Percentiles rank a stretch among this genome's conserved stretches.
Evolutionary conservation across 2,888 invertebrate species (phyloP).

Genomic region (Orthosia incerta): DNA sequence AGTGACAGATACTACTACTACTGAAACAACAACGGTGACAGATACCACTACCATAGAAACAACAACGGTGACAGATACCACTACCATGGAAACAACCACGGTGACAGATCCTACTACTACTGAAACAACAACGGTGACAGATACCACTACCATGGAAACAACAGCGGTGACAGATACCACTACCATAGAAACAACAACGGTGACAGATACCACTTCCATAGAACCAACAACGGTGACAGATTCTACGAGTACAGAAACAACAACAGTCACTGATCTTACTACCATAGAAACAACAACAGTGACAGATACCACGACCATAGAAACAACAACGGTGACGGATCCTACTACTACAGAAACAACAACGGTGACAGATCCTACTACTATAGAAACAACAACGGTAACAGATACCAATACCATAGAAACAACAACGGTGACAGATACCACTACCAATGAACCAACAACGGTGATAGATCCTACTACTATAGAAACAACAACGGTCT

Average conservation of each 20-base stretch:
- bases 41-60: background rate
- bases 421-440: background rate
- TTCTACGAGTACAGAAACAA: background rate
- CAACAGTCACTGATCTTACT: background rate
- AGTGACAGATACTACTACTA: background rate
- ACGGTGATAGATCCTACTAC: background rate
- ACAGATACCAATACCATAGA: constrained; percentile 3
- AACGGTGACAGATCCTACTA: background rate
- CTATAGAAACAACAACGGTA: background rate
- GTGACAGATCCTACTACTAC: too few relatives aligned
- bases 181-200: constrained; percentile 20
- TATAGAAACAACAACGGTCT: background rate
- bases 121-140: background rate
- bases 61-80: background rate
- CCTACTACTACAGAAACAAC: background rate
- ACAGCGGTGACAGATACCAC: background rate
- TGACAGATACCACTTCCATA: background rate
- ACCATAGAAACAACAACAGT: constrained; percentile 6
- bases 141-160: background rate
- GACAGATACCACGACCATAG: constrained; percentile 6
- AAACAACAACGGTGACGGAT: background rate
- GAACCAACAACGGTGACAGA: constrained; percentile 10
- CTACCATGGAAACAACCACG: too few relatives aligned
- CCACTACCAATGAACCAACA: constrained; percentile 1
- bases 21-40: background rate